Percentiles rank a stretch among this genome's conserved stretches.
phyloP scores from a whole-genome alignment of 2,888 invertebrate genomes.

The Cerastis leucographa region DNA sequence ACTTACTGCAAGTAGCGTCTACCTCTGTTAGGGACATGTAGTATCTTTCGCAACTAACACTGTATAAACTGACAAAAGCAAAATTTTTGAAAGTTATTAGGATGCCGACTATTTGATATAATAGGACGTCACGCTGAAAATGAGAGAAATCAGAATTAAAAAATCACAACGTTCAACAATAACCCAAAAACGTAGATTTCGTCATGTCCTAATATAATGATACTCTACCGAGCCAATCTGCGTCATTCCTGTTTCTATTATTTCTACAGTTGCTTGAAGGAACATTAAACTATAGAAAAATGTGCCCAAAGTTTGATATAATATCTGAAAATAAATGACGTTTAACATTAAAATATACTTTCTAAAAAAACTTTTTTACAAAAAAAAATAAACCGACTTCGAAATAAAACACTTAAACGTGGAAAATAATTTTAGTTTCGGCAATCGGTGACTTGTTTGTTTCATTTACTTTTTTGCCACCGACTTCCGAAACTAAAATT shows the following conservation, averaged over 20 bases:
- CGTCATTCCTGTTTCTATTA: not conserved
- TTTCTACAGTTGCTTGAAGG: slow-evolving; percentile 18
- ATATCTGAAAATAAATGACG: slow-evolving; percentile 10
- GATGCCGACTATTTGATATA: not conserved
- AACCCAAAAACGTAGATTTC: too few species aligned
- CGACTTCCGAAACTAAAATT: too few species aligned
- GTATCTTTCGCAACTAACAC: slow-evolving; percentile 27
- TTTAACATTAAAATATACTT: too few species aligned
- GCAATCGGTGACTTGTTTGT: too few species aligned
- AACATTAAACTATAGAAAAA: slow-evolving; percentile 30
- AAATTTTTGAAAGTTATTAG: slow-evolving; percentile 24
- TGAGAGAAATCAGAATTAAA: not conserved
- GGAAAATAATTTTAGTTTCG: too few species aligned
- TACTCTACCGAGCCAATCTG: not conserved
- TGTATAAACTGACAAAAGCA: not conserved
- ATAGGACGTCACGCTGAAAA: not conserved
- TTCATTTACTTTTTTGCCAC: too few species aligned
- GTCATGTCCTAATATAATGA: not conserved
- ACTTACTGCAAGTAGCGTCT: slow-evolving; percentile 31
- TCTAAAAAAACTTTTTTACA: too few species aligned
- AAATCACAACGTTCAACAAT: not conserved
- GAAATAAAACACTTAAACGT: too few species aligned
- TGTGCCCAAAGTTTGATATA: slow-evolving; percentile 20
- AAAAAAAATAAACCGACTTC: too few species aligned
- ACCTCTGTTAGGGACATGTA: slow-evolving; percentile 28